phyloP scores from a whole-genome alignment of 1,140 invertebrate genomes.

The Papilio dardanus region DNA sequence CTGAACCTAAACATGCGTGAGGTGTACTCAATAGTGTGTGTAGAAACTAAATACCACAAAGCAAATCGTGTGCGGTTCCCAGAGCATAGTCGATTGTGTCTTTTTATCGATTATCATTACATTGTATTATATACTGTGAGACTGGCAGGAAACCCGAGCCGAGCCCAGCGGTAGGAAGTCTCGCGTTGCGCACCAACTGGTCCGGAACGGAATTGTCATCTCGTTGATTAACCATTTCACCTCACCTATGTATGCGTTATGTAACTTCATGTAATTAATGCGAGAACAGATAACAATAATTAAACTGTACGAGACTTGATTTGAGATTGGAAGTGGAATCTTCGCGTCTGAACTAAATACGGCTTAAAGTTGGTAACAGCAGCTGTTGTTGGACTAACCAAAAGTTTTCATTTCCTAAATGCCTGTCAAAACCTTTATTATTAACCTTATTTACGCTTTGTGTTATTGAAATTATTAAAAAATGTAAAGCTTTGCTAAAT shows the following conservation, averaged over 20 bases:
- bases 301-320: not conserved
- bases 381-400: not conserved
- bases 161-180: constrained; percentile 59
- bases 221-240: constrained; percentile 46
- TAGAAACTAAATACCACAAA: constrained; percentile 25
- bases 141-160: constrained; percentile 69
- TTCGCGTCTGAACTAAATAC: not conserved
- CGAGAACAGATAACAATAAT: not conserved
- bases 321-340: not conserved
- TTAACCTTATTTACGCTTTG: too few relatives aligned
- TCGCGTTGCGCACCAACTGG: constrained; percentile 57
- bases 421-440: too few relatives aligned
- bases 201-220: constrained; percentile 60
- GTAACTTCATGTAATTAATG: not conserved
- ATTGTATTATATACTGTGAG: constrained; percentile 53
- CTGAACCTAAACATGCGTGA: not conserved
- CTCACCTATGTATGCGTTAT: constrained; percentile 24
- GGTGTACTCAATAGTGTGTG: not conserved
- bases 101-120: constrained; percentile 66
- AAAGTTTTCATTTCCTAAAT: too few relatives aligned
- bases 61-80: constrained; percentile 54
- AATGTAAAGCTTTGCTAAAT: too few relatives aligned
- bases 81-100: constrained; percentile 56
- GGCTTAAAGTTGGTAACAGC: not conserved
- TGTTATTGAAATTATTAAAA: too few relatives aligned